A percentile compares a stretch with the other conserved stretches of the same genome.
Conservation (phyloP, 2,888 invertebrate species). For the Hesperia comma region DNA sequence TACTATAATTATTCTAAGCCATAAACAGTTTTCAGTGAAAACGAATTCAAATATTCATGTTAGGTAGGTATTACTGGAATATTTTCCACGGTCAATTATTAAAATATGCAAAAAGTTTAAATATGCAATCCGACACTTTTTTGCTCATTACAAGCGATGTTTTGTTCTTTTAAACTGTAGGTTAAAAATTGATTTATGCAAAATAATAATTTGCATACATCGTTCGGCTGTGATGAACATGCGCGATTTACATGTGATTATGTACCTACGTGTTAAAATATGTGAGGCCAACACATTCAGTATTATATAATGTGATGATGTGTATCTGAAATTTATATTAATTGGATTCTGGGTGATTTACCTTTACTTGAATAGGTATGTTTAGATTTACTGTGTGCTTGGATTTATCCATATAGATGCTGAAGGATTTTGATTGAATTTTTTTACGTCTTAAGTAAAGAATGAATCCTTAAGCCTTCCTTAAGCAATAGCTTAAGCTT, state of each 20-base stretch:
- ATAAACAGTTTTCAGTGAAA: neutral
- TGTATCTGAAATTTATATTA: no score
- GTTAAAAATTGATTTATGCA: conserved; percentile 27
- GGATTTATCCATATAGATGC: no score
- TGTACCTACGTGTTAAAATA: conserved; percentile 15
- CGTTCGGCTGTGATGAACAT: conserved; percentile 24
- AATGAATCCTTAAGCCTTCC: no score
- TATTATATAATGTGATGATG: no score
- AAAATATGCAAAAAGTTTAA: conserved; percentile 14
- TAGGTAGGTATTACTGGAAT: neutral
- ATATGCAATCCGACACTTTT: conserved; percentile 17
- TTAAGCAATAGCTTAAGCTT: no score
- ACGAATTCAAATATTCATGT: neutral
- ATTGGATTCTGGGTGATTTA: no score
- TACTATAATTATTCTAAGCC: no score
- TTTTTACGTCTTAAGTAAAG: no score
- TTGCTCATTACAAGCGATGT: conserved; percentile 13
- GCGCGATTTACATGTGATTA: conserved; percentile 29
- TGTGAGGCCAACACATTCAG: conserved; percentile 5
- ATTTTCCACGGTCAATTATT: neutral
- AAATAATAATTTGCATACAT: conserved; percentile 28
- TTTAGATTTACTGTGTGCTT: no score
- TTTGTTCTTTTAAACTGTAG: conserved; percentile 18
- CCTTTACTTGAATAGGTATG: no score
- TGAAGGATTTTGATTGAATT: no score